Evolutionary conservation across 2,797 vertebrate genomes (phyloP).

Genomic region (Anniella stebbinsi): DNA sequence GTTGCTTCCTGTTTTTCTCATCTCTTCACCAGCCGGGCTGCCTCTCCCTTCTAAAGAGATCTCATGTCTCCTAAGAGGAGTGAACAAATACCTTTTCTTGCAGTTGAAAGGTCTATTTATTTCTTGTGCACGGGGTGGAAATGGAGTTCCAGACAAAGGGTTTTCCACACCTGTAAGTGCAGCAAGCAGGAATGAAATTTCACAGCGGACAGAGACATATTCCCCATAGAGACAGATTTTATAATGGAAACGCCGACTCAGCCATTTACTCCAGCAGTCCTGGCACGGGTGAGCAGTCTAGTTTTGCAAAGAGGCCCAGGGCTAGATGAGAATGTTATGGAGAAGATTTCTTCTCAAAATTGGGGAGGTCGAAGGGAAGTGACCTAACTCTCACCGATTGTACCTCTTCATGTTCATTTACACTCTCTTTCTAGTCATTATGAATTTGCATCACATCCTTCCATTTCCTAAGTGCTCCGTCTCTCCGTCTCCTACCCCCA

Average conservation of each 20-base stretch:
- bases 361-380: background rate
- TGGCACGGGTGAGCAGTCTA: background rate
- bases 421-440: background rate
- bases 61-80: background rate
- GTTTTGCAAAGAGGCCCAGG: background rate
- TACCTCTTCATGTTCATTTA: background rate
- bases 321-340: background rate
- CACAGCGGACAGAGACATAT: conserved; percentile 63
- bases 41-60: background rate
- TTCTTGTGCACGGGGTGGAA: background rate
- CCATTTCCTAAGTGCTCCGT: background rate
- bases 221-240: conserved; percentile 60
- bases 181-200: conserved; percentile 62
- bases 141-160: background rate
- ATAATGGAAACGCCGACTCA: conserved; percentile 70
- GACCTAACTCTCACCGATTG: background rate
- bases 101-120: no score
- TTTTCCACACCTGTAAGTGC: conserved; percentile 31
- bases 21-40: background rate
- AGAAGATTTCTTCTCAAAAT: background rate
- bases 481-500: background rate
- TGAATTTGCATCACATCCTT: background rate
- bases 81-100: background rate
- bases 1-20: background rate
- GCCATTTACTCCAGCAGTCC: conserved; percentile 7